phyloP scores from a whole-genome alignment of 2,797 vertebrate species.

The Meriones psammophilus region DNA sequence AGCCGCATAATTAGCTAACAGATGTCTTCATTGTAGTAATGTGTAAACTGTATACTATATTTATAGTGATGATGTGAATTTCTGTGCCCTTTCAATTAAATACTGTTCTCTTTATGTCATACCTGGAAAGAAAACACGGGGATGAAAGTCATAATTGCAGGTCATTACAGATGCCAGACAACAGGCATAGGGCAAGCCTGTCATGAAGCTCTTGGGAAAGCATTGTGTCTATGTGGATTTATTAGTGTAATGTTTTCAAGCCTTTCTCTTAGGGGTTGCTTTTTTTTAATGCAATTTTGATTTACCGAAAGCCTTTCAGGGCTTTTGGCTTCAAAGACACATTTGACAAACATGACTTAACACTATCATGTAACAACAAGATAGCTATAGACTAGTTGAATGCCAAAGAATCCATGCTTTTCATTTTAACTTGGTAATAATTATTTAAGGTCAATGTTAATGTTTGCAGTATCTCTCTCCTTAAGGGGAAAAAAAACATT shows the following conservation, averaged over 20 bases:
- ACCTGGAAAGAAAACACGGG: conserved; percentile 27
- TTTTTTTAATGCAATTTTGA: conserved; percentile 18
- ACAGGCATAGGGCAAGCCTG: conserved; percentile 6
- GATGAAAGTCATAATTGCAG: conserved; percentile 45
- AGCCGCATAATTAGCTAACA: conserved; percentile 50
- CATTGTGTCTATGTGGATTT: neutral
- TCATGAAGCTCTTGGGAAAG: neutral
- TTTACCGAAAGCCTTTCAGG: neutral
- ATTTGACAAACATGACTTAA: conserved; percentile 24
- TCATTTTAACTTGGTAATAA: conserved; percentile 62
- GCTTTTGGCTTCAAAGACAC: conserved; percentile 42
- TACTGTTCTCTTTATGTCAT: conserved; percentile 65
- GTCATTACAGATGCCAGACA: neutral
- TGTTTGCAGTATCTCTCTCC: conserved; percentile 59
- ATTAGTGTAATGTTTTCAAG: conserved; percentile 40
- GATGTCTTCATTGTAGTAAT: conserved; percentile 52
- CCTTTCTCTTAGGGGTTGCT: conserved; percentile 19
- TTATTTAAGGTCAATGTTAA: conserved; percentile 62
- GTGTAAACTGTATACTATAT: conserved; percentile 44
- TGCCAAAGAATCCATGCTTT: conserved; percentile 65
- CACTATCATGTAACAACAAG: neutral
- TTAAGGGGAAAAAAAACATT: conserved; percentile 60
- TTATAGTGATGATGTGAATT: conserved; percentile 60
- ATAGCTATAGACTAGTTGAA: conserved; percentile 17
- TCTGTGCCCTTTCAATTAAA: conserved; percentile 71